Evolutionary conservation across 2,888 invertebrate genomes (phyloP).

Genomic region (Cryptocheilus praepositus): DNA sequence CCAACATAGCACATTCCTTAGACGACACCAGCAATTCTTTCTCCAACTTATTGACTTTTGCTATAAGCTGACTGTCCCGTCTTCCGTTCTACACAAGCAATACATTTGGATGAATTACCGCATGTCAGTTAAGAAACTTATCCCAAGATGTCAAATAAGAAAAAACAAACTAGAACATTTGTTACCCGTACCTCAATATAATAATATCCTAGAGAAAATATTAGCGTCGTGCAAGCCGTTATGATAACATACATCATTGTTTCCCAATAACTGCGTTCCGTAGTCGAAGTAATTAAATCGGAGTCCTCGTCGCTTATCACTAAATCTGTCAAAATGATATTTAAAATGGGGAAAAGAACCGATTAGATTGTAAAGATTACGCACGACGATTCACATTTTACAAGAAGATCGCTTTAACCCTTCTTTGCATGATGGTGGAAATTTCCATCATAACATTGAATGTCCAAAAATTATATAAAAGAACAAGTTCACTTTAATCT

Average conservation of each 20-base stretch:
- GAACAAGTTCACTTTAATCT: too few relatives aligned
- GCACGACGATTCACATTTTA: background rate
- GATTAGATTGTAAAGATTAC: background rate
- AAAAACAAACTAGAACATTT: background rate
- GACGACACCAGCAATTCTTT: constrained; percentile 78
- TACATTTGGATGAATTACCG: constrained; percentile 17
- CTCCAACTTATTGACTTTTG: constrained; percentile 81
- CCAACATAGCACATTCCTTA: constrained; percentile 77
- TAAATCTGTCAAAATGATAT: constrained; percentile 33
- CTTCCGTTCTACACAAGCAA: constrained; percentile 77
- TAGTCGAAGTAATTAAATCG: constrained; percentile 42
- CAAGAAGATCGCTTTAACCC: too few relatives aligned
- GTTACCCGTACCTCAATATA: constrained; percentile 79
- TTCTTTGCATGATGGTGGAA: too few relatives aligned
- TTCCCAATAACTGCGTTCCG: constrained; percentile 64
- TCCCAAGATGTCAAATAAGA: background rate
- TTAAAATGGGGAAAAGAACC: constrained; percentile 10
- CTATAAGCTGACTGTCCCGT: constrained; percentile 83
- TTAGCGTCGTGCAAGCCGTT: constrained; percentile 83
- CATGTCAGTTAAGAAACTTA: background rate
- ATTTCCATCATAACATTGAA: too few relatives aligned
- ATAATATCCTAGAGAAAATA: constrained; percentile 86
- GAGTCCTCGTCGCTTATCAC: constrained; percentile 37
- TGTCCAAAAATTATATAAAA: too few relatives aligned
- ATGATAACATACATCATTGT: constrained; percentile 79